Base-by-base conservation (phyloP, 2,888 invertebrate species). In the Phorcus lineatus region DNA sequence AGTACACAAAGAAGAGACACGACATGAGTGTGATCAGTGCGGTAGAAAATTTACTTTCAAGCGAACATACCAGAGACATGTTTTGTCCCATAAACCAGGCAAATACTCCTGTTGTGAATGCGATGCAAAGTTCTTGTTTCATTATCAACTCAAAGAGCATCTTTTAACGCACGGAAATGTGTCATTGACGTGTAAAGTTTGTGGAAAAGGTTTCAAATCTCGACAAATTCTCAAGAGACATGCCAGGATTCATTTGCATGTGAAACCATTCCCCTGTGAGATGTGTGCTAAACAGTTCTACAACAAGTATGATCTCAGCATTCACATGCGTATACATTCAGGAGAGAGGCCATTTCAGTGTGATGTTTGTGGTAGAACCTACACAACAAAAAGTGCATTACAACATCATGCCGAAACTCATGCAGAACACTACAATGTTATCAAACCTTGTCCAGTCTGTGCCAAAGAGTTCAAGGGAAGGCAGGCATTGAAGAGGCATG, bases 381-480 rank as follows among this genome's bases (percentile, higher is more conserved):
- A 70, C 70, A 70, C 17, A 36, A 17, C n/a, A 1, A 70, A 40
- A 36, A 19, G 9, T 19, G 36, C 40, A 1, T 36, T 70, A 17
- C 70, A 70, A 36, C 17, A 40, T 40, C 70, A 70, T 40, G 36
- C 70, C 11, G 36, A 40, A 7, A 70, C 70, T 0, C 70, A 70
- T 70, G n/a, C 36, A 9, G 40, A 70, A 17, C 40, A 70, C 13
- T 70, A 70, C 70, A 36, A 70, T 7, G 19, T 70, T 17, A 2
- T 70, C 19, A 70, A 70, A 40, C 36, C 70, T 40, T 70, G 70
- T 19, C 28, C 19, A n/a, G 78, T 78, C 22, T 76, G 81, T 74
- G 75, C 75, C 6, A 81, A 81, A 62, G 81, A 76, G 16, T 79
- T 79, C 31, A 79, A 22, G 40, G 67, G 55, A 13, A 70, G 67